phyloP scores from a whole-genome alignment of 1,140 invertebrate species.

The Pseudobourletiella spinata region DNA sequence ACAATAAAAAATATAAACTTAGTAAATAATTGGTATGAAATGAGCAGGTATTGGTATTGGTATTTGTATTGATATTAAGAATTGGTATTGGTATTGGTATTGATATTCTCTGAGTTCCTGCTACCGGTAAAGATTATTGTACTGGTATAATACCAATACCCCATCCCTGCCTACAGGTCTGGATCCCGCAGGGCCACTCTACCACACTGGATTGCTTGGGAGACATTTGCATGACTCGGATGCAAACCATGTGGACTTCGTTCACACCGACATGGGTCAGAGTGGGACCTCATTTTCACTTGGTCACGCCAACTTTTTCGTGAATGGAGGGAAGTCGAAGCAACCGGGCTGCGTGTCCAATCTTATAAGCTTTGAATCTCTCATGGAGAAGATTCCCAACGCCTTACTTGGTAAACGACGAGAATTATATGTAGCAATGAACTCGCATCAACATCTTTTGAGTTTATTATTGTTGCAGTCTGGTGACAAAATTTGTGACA shows the following conservation, averaged over 20 bases:
- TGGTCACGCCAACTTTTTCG: neutral
- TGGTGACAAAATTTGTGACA: neutral
- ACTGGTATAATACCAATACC: too few relatives aligned
- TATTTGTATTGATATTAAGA: too few relatives aligned
- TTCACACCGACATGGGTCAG: neutral
- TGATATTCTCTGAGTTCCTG: too few relatives aligned
- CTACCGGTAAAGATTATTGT: neutral
- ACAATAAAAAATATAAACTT: neutral
- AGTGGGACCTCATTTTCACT: neutral
- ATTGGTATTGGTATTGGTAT: too few relatives aligned
- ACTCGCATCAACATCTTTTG: neutral
- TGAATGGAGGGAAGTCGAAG: neutral
- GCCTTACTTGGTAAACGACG: neutral
- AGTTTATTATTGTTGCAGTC: neutral
- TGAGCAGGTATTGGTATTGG: too few relatives aligned
- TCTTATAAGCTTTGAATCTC: neutral
- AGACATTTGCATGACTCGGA: neutral
- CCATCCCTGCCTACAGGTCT: neutral
- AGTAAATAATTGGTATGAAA: too few relatives aligned
- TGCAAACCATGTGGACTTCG: neutral
- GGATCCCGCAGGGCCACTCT: neutral
- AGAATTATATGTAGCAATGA: neutral
- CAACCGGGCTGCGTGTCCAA: neutral
- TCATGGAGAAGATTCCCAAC: neutral
- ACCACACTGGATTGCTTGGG: neutral